Base-by-base conservation (phyloP, 2,797 vertebrate genomes). In the Nothura maculosa region DNA sequence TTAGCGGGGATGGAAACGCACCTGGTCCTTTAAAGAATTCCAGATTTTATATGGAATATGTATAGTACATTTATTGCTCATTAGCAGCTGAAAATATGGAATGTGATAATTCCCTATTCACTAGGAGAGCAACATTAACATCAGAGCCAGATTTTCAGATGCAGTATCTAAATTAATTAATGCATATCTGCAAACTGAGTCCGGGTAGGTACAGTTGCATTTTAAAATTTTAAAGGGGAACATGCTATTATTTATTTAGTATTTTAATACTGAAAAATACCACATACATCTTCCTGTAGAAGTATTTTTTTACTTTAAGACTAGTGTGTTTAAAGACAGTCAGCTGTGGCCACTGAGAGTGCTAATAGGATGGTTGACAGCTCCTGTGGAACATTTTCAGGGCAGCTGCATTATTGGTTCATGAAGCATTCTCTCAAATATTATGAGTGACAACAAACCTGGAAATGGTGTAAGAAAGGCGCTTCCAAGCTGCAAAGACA, bases 401-500 rank as follows among this genome's bases (percentile, higher is more conserved):
- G 6, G 14, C 85, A 96, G 91, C 64, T 92, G 89, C 82, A 60
- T 95, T 95, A 95, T 82, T 96, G 92, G 92, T 97, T 96, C 93
- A 94, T 95, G 95, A 96, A 96, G 85, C 94, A 94, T 96, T 96
- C 87, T 73, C 48, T 96, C 78, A 82, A 88, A 96, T 96, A 96
- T 96, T 95, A 97, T 95, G 96, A 96, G 92, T 96, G 96, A 96
- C 96, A 97, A 97, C 83, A 94, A 96, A 96, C 89, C 85, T 96
- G 94, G 90, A 97, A 95, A 92, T 62, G 40, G 92, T 94, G 94
- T 81, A 96, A 94, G 83, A 91, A 96, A 96, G 94, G 83, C 4
- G 0, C n/a, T 95, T 92, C 85, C 88, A 91, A 85, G 87, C 87
- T 91, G 92, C 54, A 78, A 92, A 96, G 95, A 89, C 90, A 96